Conservation (phyloP, 2,888 invertebrate genomes). For the Torymus aiolomorphi region DNA sequence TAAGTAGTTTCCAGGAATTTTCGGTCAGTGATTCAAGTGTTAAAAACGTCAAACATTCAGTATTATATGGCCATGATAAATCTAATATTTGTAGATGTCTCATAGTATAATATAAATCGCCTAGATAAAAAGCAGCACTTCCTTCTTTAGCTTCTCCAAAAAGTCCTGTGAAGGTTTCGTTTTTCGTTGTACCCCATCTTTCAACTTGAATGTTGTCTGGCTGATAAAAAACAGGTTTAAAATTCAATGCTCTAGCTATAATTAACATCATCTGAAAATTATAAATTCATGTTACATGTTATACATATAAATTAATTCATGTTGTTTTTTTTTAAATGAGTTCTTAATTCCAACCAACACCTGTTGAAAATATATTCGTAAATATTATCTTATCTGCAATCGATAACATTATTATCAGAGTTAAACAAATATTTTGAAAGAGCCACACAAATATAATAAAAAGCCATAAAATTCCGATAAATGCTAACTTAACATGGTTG, state of each 20-base stretch:
- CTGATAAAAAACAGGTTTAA: slow-evolving; percentile 82
- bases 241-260: slow-evolving; percentile 84
- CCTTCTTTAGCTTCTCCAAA: slow-evolving; percentile 84
- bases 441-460: too few species aligned
- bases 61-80: slow-evolving; percentile 86
- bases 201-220: slow-evolving; percentile 79
- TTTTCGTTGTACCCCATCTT: slow-evolving; percentile 83
- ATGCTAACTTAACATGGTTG: too few species aligned
- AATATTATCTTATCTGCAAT: too few species aligned
- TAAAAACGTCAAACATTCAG: slow-evolving; percentile 89
- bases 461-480: too few species aligned
- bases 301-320: too few species aligned
- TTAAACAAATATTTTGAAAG: too few species aligned
- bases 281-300: not conserved
- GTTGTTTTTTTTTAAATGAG: too few species aligned
- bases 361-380: too few species aligned
- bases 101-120: slow-evolving; percentile 86
- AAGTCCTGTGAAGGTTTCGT: slow-evolving; percentile 84
- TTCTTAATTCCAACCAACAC: too few species aligned
- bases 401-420: too few species aligned
- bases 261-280: slow-evolving; percentile 80
- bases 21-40: slow-evolving; percentile 88
- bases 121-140: slow-evolving; percentile 84
- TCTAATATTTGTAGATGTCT: slow-evolving; percentile 84
- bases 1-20: slow-evolving; percentile 90